Evolutionary conservation across 2,113 vertebrate species (phyloP).

Genomic region (Pholis gunnellus): DNA sequence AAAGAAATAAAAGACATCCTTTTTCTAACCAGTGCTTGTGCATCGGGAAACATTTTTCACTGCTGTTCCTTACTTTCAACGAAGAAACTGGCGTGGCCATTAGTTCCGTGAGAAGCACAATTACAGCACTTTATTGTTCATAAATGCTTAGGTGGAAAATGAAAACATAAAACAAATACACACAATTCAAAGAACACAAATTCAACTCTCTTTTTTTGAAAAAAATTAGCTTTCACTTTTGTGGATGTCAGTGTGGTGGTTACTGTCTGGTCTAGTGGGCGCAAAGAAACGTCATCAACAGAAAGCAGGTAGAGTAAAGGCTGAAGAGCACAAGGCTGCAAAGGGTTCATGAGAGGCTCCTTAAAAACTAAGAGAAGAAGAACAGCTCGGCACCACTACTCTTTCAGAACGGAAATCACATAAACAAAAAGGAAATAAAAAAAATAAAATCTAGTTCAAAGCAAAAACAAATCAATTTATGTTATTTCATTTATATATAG

Average conservation of each 20-base stretch:
- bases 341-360: constrained; percentile 87
- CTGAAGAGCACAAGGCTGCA: constrained; percentile 89
- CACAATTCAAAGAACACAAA: constrained; percentile 94
- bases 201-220: constrained; percentile 81
- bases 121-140: constrained; percentile 99
- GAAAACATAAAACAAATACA: constrained; percentile 83
- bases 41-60: neutral
- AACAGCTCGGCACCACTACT: constrained; percentile 62
- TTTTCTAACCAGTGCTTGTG: neutral
- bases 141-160: constrained; percentile 94
- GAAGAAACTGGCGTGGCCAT: constrained; percentile 19
- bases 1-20: neutral
- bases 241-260: constrained; percentile 72
- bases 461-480: constrained; percentile 62
- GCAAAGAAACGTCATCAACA: constrained; percentile 85
- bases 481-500: constrained; percentile 79
- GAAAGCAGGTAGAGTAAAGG: constrained; percentile 84
- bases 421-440: constrained; percentile 25
- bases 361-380: constrained; percentile 75
- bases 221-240: constrained; percentile 84
- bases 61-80: neutral
- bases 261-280: constrained; percentile 81
- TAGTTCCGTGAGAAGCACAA: constrained; percentile 92
- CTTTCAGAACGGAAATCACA: constrained; percentile 51
- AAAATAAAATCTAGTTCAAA: constrained; percentile 72